These are phyloP conservation scores for Carduelis carduelis DNA, from an alignment of 2,797 vertebrate species.

Conservation along the genomic window DNA sequence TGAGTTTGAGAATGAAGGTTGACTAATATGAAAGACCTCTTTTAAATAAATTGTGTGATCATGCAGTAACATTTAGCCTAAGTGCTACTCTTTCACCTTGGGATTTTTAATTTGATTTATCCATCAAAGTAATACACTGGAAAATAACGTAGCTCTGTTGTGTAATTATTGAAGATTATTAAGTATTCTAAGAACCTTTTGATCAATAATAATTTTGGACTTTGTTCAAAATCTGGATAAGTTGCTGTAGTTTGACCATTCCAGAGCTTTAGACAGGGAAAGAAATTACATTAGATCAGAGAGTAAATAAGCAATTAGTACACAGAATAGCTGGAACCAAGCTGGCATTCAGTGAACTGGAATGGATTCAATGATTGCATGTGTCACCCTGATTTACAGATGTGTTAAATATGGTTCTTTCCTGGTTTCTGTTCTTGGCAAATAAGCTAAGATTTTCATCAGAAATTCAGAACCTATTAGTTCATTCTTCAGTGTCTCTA, in stretches of 20 bases:
- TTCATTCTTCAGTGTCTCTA: neutral
- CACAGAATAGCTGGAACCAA: neutral
- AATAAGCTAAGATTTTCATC: neutral
- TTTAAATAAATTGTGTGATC: neutral
- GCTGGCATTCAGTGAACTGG: neutral
- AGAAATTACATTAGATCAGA: neutral
- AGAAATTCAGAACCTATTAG: neutral
- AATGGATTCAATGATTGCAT: neutral
- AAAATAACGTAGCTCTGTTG: neutral
- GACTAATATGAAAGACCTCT: neutral
- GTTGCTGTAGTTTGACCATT: neutral
- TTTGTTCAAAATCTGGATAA: neutral
- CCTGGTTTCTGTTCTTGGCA: neutral
- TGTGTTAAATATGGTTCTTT: neutral
- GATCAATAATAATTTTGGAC: neutral
- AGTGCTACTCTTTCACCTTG: neutral
- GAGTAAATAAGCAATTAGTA: neutral
- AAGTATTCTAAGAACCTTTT: neutral
- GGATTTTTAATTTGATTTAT: neutral
- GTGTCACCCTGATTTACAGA: neutral
- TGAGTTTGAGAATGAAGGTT: neutral
- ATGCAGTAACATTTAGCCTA: neutral
- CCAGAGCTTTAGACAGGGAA: neutral
- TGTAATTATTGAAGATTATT: neutral
- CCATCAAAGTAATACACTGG: neutral